phyloP scores from a whole-genome alignment of 2,888 invertebrate genomes.

The Epinotia demarniana region DNA sequence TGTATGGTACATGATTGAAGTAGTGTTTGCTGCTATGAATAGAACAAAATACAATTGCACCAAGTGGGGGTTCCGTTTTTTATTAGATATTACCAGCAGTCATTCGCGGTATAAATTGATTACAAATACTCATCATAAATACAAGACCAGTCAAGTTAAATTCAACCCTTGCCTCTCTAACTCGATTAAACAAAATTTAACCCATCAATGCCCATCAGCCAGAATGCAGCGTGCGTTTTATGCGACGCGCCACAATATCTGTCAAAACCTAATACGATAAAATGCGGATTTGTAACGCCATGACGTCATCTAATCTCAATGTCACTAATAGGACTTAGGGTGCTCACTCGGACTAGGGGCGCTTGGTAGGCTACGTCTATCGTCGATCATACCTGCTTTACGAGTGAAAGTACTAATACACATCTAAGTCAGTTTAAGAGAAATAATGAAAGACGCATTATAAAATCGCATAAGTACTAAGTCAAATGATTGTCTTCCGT shows the following conservation, averaged over 20 bases:
- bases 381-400: background rate
- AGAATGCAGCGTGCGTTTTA: slow-evolving; percentile 68
- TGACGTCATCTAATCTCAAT: slow-evolving; percentile 64
- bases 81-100: background rate
- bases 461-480: background rate
- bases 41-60: background rate
- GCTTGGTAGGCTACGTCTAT: background rate
- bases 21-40: background rate
- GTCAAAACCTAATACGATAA: slow-evolving; percentile 80
- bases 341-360: slow-evolving; percentile 19
- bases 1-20: background rate
- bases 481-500: no score
- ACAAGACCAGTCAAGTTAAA: slow-evolving; percentile 18
- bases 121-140: background rate
- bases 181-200: slow-evolving; percentile 31
- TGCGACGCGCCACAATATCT: slow-evolving; percentile 75
- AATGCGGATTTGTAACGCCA: slow-evolving; percentile 64
- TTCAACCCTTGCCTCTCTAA: slow-evolving; percentile 46
- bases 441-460: background rate
- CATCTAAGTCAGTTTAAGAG: background rate
- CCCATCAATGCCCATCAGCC: slow-evolving; percentile 39
- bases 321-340: slow-evolving; percentile 48
- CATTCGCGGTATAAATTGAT: background rate
- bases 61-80: background rate
- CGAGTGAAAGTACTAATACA: background rate